Conservation (phyloP, 2,888 invertebrate species). For the Thymelicus lineola region DNA sequence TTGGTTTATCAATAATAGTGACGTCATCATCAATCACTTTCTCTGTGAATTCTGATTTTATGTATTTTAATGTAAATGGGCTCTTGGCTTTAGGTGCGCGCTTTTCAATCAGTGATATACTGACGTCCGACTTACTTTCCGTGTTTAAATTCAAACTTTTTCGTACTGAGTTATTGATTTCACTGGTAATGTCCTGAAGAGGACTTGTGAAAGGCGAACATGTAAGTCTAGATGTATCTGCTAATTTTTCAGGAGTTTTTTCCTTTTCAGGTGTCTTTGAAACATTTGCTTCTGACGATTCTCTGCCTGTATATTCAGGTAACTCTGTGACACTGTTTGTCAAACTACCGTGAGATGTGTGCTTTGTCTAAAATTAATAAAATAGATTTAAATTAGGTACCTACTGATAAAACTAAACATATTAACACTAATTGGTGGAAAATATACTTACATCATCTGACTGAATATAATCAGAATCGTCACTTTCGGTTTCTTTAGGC, state of each 20-base stretch:
- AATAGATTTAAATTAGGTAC: no score
- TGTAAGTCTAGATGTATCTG: constrained; percentile 54
- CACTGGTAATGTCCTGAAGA: constrained; percentile 58
- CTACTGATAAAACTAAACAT: no score
- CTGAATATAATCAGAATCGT: constrained; percentile 77
- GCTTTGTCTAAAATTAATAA: constrained; percentile 32
- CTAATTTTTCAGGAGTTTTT: constrained; percentile 46
- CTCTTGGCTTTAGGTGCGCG: neutral
- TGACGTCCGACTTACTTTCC: neutral
- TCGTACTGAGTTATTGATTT: constrained; percentile 43
- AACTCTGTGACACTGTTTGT: constrained; percentile 28
- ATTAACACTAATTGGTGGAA: no score
- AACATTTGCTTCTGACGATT: neutral
- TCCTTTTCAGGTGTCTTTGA: constrained; percentile 45
- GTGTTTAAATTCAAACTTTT: constrained; percentile 7
- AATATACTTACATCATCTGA: constrained; percentile 73
- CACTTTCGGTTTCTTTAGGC: constrained; percentile 66
- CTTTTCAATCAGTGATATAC: neutral
- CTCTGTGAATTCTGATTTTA: constrained; percentile 45
- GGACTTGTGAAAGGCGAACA: constrained; percentile 73
- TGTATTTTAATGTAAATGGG: neutral
- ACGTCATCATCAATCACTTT: constrained; percentile 65
- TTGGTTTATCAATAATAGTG: constrained; percentile 66
- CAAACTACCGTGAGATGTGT: constrained; percentile 39
- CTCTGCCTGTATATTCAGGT: constrained; percentile 18